phyloP scores from a whole-genome alignment of 1,140 invertebrate species.

The Campoletis sonorensis region DNA sequence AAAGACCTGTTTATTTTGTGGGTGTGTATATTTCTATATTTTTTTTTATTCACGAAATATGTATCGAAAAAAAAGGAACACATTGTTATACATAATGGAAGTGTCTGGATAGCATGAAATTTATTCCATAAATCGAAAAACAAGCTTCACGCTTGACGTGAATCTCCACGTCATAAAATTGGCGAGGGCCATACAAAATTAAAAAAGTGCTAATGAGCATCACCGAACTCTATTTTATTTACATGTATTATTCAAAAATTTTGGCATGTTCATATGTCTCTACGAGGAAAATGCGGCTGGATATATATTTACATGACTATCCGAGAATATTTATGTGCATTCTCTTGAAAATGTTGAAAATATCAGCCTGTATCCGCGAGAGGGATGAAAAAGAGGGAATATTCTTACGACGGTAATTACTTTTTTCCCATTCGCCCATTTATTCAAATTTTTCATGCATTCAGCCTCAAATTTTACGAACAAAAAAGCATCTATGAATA shows the following conservation, averaged over 20 bases:
- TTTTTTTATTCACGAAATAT: too few relatives aligned
- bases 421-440: not conserved
- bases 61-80: not conserved
- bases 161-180: slow-evolving; percentile 16
- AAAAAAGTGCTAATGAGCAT: slow-evolving; percentile 31
- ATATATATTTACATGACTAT: slow-evolving; percentile 31
- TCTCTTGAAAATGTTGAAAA: not conserved
- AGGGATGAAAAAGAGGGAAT: not conserved
- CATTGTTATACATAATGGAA: slow-evolving; percentile 22
- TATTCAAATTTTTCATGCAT: too few relatives aligned
- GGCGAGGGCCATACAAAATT: slow-evolving; percentile 30
- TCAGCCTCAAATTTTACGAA: too few relatives aligned
- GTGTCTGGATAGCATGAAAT: slow-evolving; percentile 18
- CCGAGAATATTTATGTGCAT: slow-evolving; percentile 16
- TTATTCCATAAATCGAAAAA: slow-evolving; percentile 35
- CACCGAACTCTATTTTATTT: slow-evolving; percentile 13
- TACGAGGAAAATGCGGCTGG: slow-evolving; percentile 4
- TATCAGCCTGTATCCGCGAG: not conserved
- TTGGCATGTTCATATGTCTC: not conserved
- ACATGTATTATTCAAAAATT: slow-evolving; percentile 23
- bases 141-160: slow-evolving; percentile 5
- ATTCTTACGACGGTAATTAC: not conserved
- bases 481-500: too few relatives aligned
- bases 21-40: too few relatives aligned
- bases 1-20: too few relatives aligned